Evolutionary conservation across 2,888 invertebrate species (phyloP), one percentile per base, ranked within the genome.

Genomic region (Ceriagrion tenellum): DNA sequence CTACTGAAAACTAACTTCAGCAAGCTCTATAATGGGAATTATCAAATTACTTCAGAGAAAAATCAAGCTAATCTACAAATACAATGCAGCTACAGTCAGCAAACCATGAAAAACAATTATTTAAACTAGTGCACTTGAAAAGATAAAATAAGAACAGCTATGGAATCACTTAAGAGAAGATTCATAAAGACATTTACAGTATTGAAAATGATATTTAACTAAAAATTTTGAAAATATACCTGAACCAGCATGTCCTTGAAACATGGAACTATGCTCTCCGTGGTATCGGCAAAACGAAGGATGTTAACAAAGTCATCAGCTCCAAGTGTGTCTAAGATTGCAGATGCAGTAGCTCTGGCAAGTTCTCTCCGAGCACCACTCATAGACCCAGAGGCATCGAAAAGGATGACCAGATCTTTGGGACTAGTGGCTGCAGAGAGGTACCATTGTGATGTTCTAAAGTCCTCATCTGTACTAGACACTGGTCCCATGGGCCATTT

Each of bases 291-390:
- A 97, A 99, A 99, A 97, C 98, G 98, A 96, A 98, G 99, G 93
- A 99, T 98, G 96, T 99, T 99, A 95, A 99, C 99, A 97, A 98
- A 99, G 97, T 99, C 99, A 96, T 99, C 99, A 96, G 99, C 99
- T 2, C 99, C 99, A 12, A 99, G 98, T 0, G 99, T 99, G 96
- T 99, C 99, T 96, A 99, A 97, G 95, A 99, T 98, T 30, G 98
- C 98, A 95, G 98, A 98, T 0, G 99, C 98, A 0, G 99, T 99
- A 40, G 98, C 98, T 96, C 98, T 98, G 1, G 99, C 99, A 95
- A 99, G 98, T 96, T 98, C 98, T 96, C 98, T 97, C 95, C 98
- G 98, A 0, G 99, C 98, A 0, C 98, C 98, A 56, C 98, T 98
- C 97, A 99, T 98, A 96, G 99, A 98, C 26, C 99, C 99, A 16